Percentiles rank a stretch among this genome's conserved stretches.
These are phyloP conservation scores for Drosophila limbata DNA, from an alignment of 2,888 invertebrate species.

Conservation along the genomic window DNA sequence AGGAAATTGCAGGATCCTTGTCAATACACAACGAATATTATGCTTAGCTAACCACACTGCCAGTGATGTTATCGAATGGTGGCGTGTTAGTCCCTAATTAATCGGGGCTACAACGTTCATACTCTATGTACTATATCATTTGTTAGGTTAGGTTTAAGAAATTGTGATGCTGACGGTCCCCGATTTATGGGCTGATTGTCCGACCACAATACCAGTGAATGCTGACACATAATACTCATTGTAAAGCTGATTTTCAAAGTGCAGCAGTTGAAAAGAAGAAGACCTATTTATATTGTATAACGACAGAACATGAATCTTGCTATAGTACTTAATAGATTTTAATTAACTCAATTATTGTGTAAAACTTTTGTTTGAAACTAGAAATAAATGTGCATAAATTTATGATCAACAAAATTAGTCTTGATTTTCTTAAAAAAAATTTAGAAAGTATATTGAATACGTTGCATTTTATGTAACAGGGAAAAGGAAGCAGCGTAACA, in stretches of 20 bases:
- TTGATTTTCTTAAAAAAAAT: no score
- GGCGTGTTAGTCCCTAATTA: slow-evolving; percentile 25
- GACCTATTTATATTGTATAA: slow-evolving; percentile 57
- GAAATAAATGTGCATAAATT: slow-evolving; percentile 28
- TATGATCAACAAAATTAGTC: slow-evolving; percentile 5
- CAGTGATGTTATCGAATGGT: slow-evolving; percentile 66
- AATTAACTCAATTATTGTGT: slow-evolving; percentile 41
- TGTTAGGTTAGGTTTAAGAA: slow-evolving; percentile 72
- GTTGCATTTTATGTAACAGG: no score
- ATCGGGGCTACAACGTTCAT: slow-evolving; percentile 50
- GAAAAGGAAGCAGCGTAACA: no score
- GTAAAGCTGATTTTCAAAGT: slow-evolving; percentile 62
- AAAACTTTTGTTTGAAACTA: slow-evolving; percentile 36
- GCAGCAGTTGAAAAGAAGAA: slow-evolving; percentile 45
- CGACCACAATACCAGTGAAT: slow-evolving; percentile 81
- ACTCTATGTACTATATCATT: slow-evolving; percentile 64
- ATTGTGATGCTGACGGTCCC: slow-evolving; percentile 56
- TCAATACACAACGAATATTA: slow-evolving; percentile 79
- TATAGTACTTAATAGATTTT: slow-evolving; percentile 39
- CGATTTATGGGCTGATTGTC: slow-evolving; percentile 15
- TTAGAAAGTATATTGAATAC: no score
- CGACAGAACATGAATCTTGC: slow-evolving; percentile 44
- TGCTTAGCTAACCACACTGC: slow-evolving; percentile 84
- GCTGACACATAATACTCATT: slow-evolving; percentile 82
- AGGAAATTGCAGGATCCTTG: slow-evolving; percentile 58